These are phyloP conservation scores for Agelaius phoeniceus DNA, from an alignment of 2,113 vertebrate species.

Conservation along the genomic window DNA sequence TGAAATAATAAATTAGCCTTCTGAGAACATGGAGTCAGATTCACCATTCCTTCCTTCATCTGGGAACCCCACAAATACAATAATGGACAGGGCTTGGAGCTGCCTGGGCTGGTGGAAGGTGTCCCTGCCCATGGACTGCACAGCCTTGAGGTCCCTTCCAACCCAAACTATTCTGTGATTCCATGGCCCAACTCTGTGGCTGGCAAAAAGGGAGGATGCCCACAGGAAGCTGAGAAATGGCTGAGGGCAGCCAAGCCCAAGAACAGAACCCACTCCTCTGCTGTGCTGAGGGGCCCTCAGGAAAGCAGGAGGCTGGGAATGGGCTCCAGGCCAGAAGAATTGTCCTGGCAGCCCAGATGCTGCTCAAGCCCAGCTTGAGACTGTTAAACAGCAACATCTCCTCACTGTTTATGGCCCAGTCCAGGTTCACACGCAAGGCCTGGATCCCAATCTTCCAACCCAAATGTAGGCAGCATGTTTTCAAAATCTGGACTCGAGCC, in stretches of 20 bases:
- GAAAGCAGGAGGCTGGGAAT: not conserved
- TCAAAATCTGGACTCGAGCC: not conserved
- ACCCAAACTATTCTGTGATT: not conserved
- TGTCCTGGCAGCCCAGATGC: not conserved
- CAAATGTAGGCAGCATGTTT: not conserved
- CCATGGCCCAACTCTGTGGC: accelerated
- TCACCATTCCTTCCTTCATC: too few species aligned
- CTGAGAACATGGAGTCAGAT: too few species aligned
- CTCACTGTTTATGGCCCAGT: not conserved
- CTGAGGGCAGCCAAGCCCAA: not conserved
- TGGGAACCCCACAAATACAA: too few species aligned
- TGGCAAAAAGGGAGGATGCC: not conserved
- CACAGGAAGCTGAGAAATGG: not conserved
- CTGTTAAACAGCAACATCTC: not conserved
- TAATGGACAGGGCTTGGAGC: not conserved
- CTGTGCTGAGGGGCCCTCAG: not conserved
- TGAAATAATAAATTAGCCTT: too few species aligned
- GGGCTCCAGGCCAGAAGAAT: not conserved
- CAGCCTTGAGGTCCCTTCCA: not conserved
- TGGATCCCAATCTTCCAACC: not conserved
- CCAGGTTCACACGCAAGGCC: not conserved
- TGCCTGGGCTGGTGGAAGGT: not conserved
- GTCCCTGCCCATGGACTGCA: not conserved
- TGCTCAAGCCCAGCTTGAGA: not conserved
- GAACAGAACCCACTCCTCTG: too few species aligned